These are phyloP conservation scores for Monodelphis domestica DNA, from an alignment of 2,797 vertebrate species.

Conservation along the genomic window DNA sequence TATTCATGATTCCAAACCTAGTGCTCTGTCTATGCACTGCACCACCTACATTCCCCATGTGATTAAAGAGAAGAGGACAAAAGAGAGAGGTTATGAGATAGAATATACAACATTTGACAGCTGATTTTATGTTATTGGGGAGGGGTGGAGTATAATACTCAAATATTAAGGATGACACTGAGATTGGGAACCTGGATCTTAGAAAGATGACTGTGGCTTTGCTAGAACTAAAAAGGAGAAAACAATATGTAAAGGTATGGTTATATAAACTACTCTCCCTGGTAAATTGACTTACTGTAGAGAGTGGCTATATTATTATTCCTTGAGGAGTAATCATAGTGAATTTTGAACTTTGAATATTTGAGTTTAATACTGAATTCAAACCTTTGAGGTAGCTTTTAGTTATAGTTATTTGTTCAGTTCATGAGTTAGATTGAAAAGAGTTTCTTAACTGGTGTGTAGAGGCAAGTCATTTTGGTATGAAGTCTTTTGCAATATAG, in stretches of 20 bases:
- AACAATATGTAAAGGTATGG: background rate
- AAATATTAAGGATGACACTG: background rate
- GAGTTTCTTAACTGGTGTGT: background rate
- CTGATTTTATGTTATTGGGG: background rate
- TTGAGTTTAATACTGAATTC: conserved; percentile 21
- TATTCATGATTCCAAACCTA: no score
- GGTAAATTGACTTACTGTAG: background rate
- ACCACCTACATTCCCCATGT: background rate
- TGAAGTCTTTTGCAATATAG: background rate
- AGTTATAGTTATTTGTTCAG: background rate
- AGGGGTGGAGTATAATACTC: no score
- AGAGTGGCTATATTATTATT: background rate
- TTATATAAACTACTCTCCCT: conserved; percentile 22
- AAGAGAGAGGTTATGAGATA: background rate
- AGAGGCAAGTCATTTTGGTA: background rate
- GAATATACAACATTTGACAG: background rate
- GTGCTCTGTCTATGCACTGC: background rate
- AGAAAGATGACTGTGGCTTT: background rate
- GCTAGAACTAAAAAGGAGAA: background rate
- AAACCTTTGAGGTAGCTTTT: background rate
- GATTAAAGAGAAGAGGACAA: conserved; percentile 26
- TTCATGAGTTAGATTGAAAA: background rate
- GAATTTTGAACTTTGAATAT: conserved; percentile 14
- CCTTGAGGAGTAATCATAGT: background rate
- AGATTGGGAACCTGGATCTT: background rate